Base-by-base conservation (phyloP, 2,888 invertebrate genomes). In the Pterostichus niger region DNA sequence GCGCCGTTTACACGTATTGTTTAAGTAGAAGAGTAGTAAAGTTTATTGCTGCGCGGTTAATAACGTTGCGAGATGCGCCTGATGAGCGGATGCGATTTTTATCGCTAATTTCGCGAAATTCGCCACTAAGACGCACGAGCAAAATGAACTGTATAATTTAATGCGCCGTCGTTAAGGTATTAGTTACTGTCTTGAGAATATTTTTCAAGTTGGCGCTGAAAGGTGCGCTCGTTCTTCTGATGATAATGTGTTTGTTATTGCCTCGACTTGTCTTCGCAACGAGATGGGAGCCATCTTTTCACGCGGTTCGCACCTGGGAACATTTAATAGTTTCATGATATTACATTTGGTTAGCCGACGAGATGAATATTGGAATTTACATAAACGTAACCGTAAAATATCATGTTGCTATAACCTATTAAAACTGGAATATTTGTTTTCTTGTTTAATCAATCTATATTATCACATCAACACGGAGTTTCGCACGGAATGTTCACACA, bases 101-200 rank as follows among this genome's bases (percentile, higher is more conserved):
- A 75, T 75, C 75, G 75, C 75, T 75, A 75, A 75, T 75, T 75
- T 75, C 75, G 75, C 75, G 33, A 75, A 46, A 73, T 73, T 73
- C 64, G 13, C 73, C 46, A 0, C 73, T 46, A 44, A 77, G 40
- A 10, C 59, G 5, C 59, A 9, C 40, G 68, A 78, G 44, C 78
- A 61, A 78, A 78, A 78, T 78, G 78, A 44, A 78, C 59, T 61
- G 78, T 78, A 59, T 78, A 78, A 78, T 78, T 78, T 78, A 78
- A 56, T 61, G 78, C 40, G 17, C 11, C 77, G 59, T 78, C 78
- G 78, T 78, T 78, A 78, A 35, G 59, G 61, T 17, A 78, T 78
- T 78, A 78, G 78, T 78, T 61, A 61, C 78, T 78, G 78, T 78
- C 78, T 78, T 44, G 78, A 59, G 78, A 40, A 78, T 78, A 78